phyloP scores from a whole-genome alignment of 2,797 vertebrate species.

The Poeciliopsis infans region DNA sequence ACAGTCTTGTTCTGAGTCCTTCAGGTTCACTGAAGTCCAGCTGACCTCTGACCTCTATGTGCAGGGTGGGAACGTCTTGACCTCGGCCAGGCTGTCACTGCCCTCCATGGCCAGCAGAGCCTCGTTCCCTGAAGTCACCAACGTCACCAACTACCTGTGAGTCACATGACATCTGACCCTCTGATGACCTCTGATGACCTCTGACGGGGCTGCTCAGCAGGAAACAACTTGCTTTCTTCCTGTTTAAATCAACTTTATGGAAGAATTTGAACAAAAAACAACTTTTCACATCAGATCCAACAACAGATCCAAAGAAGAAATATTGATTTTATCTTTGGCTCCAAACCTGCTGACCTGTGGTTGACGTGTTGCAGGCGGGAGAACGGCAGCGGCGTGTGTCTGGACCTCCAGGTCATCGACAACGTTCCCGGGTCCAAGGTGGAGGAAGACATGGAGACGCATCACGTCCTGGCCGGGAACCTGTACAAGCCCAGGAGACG shows the following conservation, averaged over 20 bases:
- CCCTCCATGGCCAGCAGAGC: conserved; percentile 94
- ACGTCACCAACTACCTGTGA: conserved; percentile 96
- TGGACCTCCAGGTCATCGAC: conserved; percentile 96
- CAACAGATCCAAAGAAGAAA: background rate
- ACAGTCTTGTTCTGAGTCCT: background rate
- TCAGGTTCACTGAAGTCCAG: background rate
- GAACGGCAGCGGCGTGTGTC: conserved; percentile 92
- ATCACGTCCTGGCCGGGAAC: conserved; percentile 91
- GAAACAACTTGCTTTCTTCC: background rate
- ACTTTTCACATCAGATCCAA: background rate
- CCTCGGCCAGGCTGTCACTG: conserved; percentile 88
- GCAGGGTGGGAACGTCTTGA: conserved; percentile 91
- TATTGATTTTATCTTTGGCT: background rate
- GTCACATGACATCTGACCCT: conserved; percentile 48
- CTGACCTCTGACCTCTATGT: conserved; percentile 14
- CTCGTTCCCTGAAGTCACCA: conserved; percentile 92
- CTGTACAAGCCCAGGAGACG: conserved; percentile 92
- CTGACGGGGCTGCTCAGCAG: background rate
- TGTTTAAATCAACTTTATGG: background rate
- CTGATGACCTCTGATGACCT: background rate
- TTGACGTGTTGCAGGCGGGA: conserved; percentile 82
- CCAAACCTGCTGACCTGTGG: too few relatives aligned
- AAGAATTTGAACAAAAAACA: background rate
- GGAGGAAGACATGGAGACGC: conserved; percentile 90
- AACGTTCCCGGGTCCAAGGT: conserved; percentile 90